Conservation (phyloP, 2,797 vertebrate genomes). For the Gobionotothen gibberifrons region DNA sequence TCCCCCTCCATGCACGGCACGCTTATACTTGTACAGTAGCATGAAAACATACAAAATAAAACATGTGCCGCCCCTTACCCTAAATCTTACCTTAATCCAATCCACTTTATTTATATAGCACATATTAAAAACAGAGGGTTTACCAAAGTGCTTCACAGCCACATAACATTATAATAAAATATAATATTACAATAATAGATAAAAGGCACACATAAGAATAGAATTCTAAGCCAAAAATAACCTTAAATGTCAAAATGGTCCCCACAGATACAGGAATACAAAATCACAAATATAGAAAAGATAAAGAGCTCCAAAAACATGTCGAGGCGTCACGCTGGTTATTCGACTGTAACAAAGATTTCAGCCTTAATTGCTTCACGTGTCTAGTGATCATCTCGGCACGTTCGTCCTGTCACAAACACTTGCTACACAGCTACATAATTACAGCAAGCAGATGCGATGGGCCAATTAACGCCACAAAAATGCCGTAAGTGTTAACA, state of each 20-base stretch:
- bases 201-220: too few relatives aligned
- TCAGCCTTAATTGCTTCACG: not conserved
- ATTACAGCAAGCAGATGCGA: conserved; percentile 47
- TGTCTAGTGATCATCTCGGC: conserved; percentile 11
- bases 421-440: conserved; percentile 1
- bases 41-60: not conserved
- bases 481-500: not conserved
- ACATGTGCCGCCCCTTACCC: too few relatives aligned
- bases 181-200: too few relatives aligned
- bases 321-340: conserved; percentile 4
- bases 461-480: conserved; percentile 39
- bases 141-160: too few relatives aligned
- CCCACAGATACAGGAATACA: not conserved
- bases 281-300: not conserved
- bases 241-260: not conserved
- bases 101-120: too few relatives aligned
- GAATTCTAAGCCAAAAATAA: not conserved
- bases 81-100: not conserved
- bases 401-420: not conserved
- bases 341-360: not conserved
- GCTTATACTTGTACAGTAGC: not conserved
- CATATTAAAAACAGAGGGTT: too few relatives aligned
- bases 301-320: not conserved
- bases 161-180: too few relatives aligned
- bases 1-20: not conserved